A percentile compares a stretch with the other conserved stretches of the same genome.
Conservation (phyloP, 1,140 invertebrate genomes). For the Choristoneura fumiferana region DNA sequence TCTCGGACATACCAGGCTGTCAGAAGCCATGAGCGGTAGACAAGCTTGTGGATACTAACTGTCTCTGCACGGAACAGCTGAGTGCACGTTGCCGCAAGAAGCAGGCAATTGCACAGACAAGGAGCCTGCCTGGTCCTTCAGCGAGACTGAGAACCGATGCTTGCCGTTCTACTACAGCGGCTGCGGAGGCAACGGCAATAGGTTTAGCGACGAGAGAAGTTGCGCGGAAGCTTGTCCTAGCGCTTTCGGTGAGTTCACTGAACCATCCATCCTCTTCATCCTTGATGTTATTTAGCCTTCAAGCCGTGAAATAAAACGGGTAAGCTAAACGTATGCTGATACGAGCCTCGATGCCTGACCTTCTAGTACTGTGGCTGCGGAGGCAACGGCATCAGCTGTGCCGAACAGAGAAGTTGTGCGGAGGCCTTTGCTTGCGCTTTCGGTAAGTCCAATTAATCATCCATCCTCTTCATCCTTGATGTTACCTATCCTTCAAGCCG, state of each 20-base stretch:
- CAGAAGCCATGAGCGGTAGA: not conserved
- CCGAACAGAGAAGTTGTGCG: too few relatives aligned
- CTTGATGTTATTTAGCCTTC: too few relatives aligned
- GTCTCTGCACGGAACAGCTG: conserved; percentile 78
- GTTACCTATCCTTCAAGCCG: too few relatives aligned
- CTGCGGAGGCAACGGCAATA: conserved; percentile 94
- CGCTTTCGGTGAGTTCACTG: conserved; percentile 73
- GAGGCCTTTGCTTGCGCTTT: too few relatives aligned
- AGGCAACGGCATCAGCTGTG: too few relatives aligned
- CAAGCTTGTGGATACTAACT: conserved; percentile 23
- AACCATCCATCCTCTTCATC: too few relatives aligned
- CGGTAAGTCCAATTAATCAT: too few relatives aligned
- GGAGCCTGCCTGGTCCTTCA: conserved; percentile 91
- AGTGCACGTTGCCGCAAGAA: conserved; percentile 88
- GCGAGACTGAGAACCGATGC: conserved; percentile 90
- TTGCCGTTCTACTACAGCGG: conserved; percentile 97
- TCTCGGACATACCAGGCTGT: not conserved
- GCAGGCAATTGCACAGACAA: conserved; percentile 90
- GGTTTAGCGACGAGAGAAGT: conserved; percentile 87
- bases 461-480: too few relatives aligned
- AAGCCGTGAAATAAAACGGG: too few relatives aligned
- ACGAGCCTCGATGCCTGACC: too few relatives aligned
- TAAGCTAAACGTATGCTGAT: too few relatives aligned
- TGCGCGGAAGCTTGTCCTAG: conserved; percentile 91
- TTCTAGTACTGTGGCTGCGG: too few relatives aligned